A percentile compares a stretch with the other conserved stretches of the same genome.
Conservation (phyloP, 1,140 invertebrate genomes). For the Drosophila teissieri region DNA sequence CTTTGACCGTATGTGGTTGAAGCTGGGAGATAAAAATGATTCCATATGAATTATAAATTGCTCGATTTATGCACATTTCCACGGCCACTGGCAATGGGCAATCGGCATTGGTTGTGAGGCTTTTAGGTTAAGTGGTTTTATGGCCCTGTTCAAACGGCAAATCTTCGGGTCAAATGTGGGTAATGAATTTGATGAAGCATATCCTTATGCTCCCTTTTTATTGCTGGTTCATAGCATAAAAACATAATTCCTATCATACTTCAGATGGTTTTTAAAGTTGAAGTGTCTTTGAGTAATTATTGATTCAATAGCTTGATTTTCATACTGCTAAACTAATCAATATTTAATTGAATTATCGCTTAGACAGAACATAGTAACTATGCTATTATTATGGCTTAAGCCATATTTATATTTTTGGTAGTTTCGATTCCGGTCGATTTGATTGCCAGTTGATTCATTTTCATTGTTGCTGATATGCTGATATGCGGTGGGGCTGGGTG, state of each 20-base stretch:
- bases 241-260: not conserved
- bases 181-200: not conserved
- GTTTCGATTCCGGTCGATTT: slow-evolving; percentile 4
- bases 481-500: not conserved
- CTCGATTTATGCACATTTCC: slow-evolving; percentile 68
- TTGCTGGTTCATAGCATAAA: too few relatives aligned
- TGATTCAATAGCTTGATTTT: not conserved
- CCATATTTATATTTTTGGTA: slow-evolving; percentile 2
- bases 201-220: not conserved
- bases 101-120: slow-evolving; percentile 32
- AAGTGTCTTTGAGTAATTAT: too few relatives aligned
- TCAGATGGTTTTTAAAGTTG: not conserved
- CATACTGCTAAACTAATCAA: not conserved
- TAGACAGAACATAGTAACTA: too few relatives aligned
- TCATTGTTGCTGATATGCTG: slow-evolving; percentile 27
- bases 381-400: too few relatives aligned
- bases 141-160: slow-evolving; percentile 33
- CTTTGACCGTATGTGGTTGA: slow-evolving; percentile 28
- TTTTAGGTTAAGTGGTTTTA: slow-evolving; percentile 81
- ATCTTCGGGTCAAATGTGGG: slow-evolving; percentile 1
- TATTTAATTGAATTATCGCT: too few relatives aligned
- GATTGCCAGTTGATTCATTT: slow-evolving; percentile 12
- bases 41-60: slow-evolving; percentile 80
- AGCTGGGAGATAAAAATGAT: slow-evolving; percentile 53
- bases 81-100: not conserved